phyloP scores from a whole-genome alignment of 1,140 invertebrate genomes.

The Camponotus floridanus region DNA sequence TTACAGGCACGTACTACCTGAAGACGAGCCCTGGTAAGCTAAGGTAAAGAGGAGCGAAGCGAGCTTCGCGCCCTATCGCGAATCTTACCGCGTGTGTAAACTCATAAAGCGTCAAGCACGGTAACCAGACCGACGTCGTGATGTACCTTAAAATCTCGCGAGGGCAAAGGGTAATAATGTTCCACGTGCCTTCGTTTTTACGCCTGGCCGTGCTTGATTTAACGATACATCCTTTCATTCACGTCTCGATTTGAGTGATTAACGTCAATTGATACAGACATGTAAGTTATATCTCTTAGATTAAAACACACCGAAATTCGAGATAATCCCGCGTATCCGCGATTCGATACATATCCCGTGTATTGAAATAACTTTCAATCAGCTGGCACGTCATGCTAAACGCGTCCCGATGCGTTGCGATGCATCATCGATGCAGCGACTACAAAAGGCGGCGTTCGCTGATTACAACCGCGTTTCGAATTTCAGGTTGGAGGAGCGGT shows the following conservation, averaged over 20 bases:
- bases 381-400: conserved; percentile 32
- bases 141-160: conserved; percentile 52
- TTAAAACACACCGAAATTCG: not conserved
- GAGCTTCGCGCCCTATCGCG: conserved; percentile 77
- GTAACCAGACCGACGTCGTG: conserved; percentile 60
- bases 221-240: not conserved
- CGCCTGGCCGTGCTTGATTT: conserved; percentile 7
- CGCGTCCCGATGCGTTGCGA: conserved; percentile 19
- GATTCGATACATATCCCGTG: not conserved
- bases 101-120: conserved; percentile 74
- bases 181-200: conserved; percentile 48
- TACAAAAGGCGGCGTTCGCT: conserved; percentile 48
- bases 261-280: not conserved
- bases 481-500: not conserved
- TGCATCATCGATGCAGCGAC: conserved; percentile 18
- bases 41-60: conserved; percentile 70
- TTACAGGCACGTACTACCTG: conserved; percentile 49
- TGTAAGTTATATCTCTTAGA: not conserved
- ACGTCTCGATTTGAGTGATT: not conserved
- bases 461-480: conserved; percentile 64
- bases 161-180: conserved; percentile 65
- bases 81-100: conserved; percentile 77
- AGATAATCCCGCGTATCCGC: not conserved
- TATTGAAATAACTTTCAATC: conserved; percentile 36
- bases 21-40: conserved; percentile 24